Evolutionary conservation across 2,888 invertebrate genomes (phyloP).

Genomic region (Rhaphigaster nebulosa): DNA sequence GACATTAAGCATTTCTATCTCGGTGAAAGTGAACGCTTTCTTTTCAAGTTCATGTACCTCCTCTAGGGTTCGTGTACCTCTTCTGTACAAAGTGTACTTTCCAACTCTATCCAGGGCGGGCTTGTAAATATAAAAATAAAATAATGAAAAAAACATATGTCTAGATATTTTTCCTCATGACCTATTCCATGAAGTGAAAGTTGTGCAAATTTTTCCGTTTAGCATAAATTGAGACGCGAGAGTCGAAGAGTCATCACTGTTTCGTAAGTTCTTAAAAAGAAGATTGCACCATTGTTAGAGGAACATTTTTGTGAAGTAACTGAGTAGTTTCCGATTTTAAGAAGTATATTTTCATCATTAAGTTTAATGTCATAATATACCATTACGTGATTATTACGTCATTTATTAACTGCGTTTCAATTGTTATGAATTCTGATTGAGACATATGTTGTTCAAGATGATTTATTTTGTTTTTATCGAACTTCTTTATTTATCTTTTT

Average conservation of each 20-base stretch:
- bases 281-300: background rate
- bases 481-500: no score
- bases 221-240: background rate
- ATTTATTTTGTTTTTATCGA: no score
- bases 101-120: background rate
- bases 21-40: slow-evolving; percentile 29
- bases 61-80: background rate
- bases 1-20: slow-evolving; percentile 22
- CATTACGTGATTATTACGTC: no score
- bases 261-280: slow-evolving; percentile 34
- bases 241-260: background rate
- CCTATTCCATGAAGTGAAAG: slow-evolving; percentile 20
- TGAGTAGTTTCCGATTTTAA: background rate
- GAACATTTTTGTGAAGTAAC: background rate
- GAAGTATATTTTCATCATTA: background rate
- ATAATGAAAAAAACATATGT: background rate
- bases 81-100: background rate
- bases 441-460: no score
- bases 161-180: background rate
- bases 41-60: slow-evolving; percentile 32
- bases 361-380: no score
- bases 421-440: no score
- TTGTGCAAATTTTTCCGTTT: background rate
- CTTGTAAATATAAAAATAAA: background rate
- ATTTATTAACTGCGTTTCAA: no score